Conservation (phyloP, 2,113 vertebrate genomes). For the Ploceus nigricollis region DNA sequence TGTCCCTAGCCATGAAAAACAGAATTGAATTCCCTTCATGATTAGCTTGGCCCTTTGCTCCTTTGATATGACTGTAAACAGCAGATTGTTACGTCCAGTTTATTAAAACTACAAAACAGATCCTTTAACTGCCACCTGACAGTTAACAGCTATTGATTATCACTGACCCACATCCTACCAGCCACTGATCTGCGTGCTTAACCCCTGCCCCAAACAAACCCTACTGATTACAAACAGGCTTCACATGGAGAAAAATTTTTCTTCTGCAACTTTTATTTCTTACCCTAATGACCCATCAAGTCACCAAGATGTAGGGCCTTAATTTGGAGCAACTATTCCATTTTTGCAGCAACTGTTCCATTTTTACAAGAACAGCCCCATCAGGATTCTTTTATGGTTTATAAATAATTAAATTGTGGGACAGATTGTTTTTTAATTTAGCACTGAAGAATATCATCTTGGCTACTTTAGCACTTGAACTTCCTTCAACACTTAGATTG, state of each 20-base stretch:
- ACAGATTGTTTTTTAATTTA: not conserved
- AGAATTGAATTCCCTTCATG: not conserved
- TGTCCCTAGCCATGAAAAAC: not conserved
- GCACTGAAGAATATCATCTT: not conserved
- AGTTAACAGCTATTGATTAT: not conserved
- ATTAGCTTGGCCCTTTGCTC: not conserved
- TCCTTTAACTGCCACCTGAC: not conserved
- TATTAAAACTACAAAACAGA: constrained; percentile 35
- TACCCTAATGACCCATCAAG: not conserved
- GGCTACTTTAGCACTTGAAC: not conserved
- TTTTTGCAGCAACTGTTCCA: not conserved
- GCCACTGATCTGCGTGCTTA: not conserved
- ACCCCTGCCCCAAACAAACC: not conserved
- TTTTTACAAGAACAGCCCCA: not conserved
- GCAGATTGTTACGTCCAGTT: not conserved
- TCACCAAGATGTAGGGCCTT: constrained; percentile 2
- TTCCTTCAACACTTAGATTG: not conserved
- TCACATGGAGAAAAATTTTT: not conserved
- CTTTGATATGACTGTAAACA: not conserved
- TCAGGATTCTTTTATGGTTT: not conserved
- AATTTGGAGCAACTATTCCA: not conserved
- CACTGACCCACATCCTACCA: not conserved
- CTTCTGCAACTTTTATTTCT: not conserved
- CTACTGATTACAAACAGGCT: not conserved
- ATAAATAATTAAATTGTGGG: not conserved